phyloP scores from a whole-genome alignment of 1,140 invertebrate species.

The Triops cancriformis region DNA sequence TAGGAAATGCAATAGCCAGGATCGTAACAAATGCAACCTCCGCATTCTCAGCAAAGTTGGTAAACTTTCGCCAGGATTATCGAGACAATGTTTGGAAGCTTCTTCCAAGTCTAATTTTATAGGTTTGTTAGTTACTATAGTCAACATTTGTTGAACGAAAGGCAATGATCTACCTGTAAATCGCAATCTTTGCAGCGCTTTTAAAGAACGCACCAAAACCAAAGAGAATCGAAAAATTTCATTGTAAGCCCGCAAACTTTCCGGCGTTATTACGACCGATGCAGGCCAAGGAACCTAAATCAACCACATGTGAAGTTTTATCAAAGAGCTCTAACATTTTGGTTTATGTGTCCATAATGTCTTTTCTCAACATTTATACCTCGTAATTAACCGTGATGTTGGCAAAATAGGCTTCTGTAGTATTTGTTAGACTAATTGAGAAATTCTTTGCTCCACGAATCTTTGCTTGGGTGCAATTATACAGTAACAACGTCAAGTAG shows the following conservation, averaged over 20 bases:
- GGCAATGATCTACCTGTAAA: constrained; percentile 41
- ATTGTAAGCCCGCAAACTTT: constrained; percentile 49
- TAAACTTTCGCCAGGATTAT: background rate
- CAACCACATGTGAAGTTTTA: constrained; percentile 47
- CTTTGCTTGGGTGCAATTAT: constrained; percentile 45
- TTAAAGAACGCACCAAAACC: constrained; percentile 53
- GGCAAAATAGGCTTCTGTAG: background rate
- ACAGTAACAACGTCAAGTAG: constrained; percentile 43
- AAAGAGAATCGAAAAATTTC: constrained; percentile 52
- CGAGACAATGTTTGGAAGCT: background rate
- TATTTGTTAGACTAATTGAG: constrained; percentile 36
- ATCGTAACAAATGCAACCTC: constrained; percentile 49
- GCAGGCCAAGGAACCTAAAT: constrained; percentile 45
- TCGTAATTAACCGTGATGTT: constrained; percentile 28
- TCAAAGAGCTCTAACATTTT: constrained; percentile 46
- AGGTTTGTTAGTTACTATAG: background rate
- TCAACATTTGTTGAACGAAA: background rate
- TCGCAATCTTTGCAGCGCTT: constrained; percentile 48
- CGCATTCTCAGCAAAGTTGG: constrained; percentile 35
- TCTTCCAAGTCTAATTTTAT: background rate
- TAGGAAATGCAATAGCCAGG: constrained; percentile 52
- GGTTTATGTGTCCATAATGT: constrained; percentile 39
- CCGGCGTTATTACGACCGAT: constrained; percentile 46
- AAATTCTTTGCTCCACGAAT: constrained; percentile 41
- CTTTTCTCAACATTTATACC: too few relatives aligned